Evolutionary conservation across 2,113 vertebrate genomes (phyloP).

Genomic region (Sprattus sprattus): DNA sequence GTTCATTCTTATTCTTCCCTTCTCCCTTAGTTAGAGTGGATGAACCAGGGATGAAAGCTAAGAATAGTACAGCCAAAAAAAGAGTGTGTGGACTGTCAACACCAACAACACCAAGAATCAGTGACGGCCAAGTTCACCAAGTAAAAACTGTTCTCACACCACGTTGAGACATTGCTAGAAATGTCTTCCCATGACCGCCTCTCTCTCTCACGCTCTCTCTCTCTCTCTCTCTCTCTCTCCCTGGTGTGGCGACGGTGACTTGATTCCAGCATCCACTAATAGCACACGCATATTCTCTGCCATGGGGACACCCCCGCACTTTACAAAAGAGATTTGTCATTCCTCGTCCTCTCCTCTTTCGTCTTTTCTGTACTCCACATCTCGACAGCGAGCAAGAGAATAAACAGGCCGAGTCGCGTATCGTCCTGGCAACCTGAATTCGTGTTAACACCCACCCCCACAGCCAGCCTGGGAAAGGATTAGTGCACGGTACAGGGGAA

Average conservation of each 20-base stretch:
- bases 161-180: not conserved
- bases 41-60: not conserved
- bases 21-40: not conserved
- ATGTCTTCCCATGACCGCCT: not conserved
- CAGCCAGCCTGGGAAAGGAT: constrained; percentile 1
- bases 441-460: constrained; percentile 1
- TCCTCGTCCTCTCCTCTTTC: not conserved
- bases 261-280: not conserved
- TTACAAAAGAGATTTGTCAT: not conserved
- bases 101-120: not conserved
- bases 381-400: not conserved
- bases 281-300: not conserved
- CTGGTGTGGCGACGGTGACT: not conserved
- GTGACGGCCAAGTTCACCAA: not conserved
- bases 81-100: not conserved
- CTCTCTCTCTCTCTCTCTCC: too few species aligned
- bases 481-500: not conserved
- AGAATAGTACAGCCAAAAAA: not conserved
- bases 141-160: not conserved
- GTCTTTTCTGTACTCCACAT: not conserved
- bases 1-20: not conserved
- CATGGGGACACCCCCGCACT: not conserved
- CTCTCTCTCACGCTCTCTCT: not conserved
- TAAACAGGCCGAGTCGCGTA: not conserved
- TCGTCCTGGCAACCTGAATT: not conserved